Evolutionary conservation across 2,888 invertebrate genomes (phyloP).

Genomic region (Antheraea assamensis): DNA sequence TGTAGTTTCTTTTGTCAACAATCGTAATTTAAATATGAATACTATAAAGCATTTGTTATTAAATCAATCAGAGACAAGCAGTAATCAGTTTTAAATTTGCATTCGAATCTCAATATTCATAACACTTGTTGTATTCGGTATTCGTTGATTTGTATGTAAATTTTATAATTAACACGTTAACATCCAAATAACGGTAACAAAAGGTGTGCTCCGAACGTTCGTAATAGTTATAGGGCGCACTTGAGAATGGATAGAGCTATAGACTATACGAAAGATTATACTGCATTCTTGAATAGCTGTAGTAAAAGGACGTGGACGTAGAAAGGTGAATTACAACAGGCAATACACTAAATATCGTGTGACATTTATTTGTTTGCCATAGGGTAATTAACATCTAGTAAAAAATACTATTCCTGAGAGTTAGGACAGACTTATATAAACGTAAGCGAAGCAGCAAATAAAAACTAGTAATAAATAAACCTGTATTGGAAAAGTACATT

Average conservation of each 20-base stretch:
- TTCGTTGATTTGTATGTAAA: conserved; percentile 71
- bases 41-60: conserved; percentile 31
- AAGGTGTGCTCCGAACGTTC: conserved; percentile 56
- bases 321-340: not conserved
- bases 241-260: conserved; percentile 45
- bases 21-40: not conserved
- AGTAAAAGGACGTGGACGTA: no score
- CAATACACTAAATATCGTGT: no score
- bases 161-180: conserved; percentile 78
- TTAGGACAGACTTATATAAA: no score
- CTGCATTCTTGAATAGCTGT: conserved; percentile 29
- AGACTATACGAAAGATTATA: conserved; percentile 29
- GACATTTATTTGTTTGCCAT: no score
- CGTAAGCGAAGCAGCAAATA: no score
- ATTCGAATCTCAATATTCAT: conserved; percentile 74
- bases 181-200: conserved; percentile 77
- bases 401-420: no score
- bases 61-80: conserved; percentile 54
- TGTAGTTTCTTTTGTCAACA: not conserved
- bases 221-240: conserved; percentile 48
- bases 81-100: conserved; percentile 64
- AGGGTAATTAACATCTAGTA: no score
- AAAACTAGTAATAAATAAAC: no score
- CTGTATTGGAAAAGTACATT: not conserved
- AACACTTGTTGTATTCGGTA: conserved; percentile 45